A percentile compares a stretch with the other conserved stretches of the same genome.
Evolutionary conservation across 2,797 vertebrate species (phyloP).

Genomic region (Pelochelys cantorii): DNA sequence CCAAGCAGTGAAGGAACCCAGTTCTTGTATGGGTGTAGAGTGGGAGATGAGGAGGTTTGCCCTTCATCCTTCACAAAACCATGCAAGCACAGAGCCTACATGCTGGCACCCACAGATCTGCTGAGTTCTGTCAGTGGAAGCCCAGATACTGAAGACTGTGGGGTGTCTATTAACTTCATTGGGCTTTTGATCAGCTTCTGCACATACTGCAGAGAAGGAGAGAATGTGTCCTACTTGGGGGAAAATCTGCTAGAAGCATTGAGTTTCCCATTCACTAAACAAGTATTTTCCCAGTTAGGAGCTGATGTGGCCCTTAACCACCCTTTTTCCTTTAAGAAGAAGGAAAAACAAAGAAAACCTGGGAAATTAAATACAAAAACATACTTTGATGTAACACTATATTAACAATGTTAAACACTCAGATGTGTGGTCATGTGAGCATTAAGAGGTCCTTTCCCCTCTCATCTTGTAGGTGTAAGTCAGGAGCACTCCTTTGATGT

Average conservation of each 20-base stretch:
- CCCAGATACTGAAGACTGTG: neutral
- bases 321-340: neutral
- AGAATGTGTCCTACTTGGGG: neutral
- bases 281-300: neutral
- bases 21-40: neutral
- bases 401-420: neutral
- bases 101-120: fast-evolving
- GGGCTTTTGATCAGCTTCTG: fast-evolving
- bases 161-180: neutral
- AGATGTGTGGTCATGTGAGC: neutral
- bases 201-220: fast-evolving
- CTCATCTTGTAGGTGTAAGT: neutral
- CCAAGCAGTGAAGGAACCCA: neutral
- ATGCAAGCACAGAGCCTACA: neutral
- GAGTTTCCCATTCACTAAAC: neutral
- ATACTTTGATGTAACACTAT: neutral
- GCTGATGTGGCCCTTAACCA: neutral
- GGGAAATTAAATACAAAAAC: neutral
- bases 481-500: neutral
- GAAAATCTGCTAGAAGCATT: neutral
- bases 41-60: neutral
- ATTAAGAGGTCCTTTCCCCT: neutral
- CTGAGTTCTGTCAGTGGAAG: neutral
- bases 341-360: neutral
- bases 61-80: neutral